Percentiles rank a stretch among this genome's conserved stretches.
phyloP scores from a whole-genome alignment of 2,888 invertebrate genomes.

The Stictocephala bisonia region DNA sequence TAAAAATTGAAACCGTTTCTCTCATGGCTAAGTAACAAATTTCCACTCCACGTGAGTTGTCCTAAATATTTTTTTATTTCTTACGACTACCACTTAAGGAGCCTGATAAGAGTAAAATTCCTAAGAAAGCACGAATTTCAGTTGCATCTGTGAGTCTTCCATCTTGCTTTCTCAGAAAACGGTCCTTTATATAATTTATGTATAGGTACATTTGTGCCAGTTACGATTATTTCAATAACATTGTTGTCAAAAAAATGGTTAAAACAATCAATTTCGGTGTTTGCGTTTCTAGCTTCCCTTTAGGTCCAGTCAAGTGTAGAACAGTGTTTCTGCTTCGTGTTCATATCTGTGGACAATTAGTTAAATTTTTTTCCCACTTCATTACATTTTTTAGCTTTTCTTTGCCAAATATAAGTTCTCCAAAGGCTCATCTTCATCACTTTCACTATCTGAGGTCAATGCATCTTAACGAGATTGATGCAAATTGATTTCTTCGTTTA shows the following conservation, averaged over 20 bases:
- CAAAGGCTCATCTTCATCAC: too few relatives aligned
- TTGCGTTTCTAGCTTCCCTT: too few relatives aligned
- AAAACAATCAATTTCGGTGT: not conserved
- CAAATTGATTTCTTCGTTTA: not conserved
- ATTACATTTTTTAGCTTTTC: too few relatives aligned
- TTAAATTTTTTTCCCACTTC: not conserved
- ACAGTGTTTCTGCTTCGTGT: not conserved
- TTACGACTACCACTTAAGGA: too few relatives aligned
- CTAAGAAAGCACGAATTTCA: too few relatives aligned
- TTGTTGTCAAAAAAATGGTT: not conserved
- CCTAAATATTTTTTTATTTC: too few relatives aligned
- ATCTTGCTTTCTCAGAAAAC: not conserved
- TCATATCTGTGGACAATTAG: too few relatives aligned
- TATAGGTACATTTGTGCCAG: not conserved
- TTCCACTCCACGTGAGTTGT: too few relatives aligned
- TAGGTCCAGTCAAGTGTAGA: too few relatives aligned
- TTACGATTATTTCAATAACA: not conserved
- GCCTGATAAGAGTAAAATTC: not conserved
- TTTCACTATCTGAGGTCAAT: not conserved
- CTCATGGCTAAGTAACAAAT: not conserved
- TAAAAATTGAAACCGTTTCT: not conserved
- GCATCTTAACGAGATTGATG: not conserved
- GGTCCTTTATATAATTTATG: not conserved
- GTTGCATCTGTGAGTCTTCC: too few relatives aligned
- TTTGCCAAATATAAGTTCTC: too few relatives aligned